Conservation (phyloP, 2,888 invertebrate genomes). For the Amphipoea oculea region DNA sequence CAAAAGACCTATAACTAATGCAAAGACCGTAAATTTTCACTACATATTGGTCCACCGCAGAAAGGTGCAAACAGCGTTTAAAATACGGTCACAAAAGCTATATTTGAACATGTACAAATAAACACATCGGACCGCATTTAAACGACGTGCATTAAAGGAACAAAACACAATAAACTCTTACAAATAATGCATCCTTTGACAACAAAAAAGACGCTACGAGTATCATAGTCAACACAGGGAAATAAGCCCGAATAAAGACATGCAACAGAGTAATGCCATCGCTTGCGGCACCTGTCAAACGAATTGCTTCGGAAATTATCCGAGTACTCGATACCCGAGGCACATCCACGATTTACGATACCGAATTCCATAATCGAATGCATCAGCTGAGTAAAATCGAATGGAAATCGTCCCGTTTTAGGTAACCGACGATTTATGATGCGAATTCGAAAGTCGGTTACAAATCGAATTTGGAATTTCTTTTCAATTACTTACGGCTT, state of each 20-base stretch:
- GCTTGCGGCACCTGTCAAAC: constrained; percentile 75
- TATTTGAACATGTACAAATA: constrained; percentile 43
- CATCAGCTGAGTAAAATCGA: constrained; percentile 67
- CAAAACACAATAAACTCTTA: constrained; percentile 52
- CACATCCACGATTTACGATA: constrained; percentile 66
- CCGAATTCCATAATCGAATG: constrained; percentile 69
- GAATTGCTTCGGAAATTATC: constrained; percentile 71
- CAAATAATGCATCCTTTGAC: constrained; percentile 43
- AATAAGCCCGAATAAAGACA: constrained; percentile 74
- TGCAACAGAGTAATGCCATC: constrained; percentile 67
- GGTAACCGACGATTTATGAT: constrained; percentile 68
- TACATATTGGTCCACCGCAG: constrained; percentile 8
- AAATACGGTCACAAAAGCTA: constrained; percentile 37
- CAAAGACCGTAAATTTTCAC: constrained; percentile 17
- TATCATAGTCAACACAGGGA: constrained; percentile 60
- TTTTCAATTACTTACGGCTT: constrained; percentile 51
- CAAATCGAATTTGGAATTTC: constrained; percentile 64
- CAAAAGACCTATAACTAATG: constrained; percentile 24
- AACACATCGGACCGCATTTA: constrained; percentile 49
- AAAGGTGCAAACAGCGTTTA: constrained; percentile 43
- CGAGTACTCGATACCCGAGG: constrained; percentile 62
- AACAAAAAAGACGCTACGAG: constrained; percentile 56
- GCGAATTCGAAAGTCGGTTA: constrained; percentile 60
- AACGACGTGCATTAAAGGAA: constrained; percentile 44
- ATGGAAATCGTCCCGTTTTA: constrained; percentile 65